Evolutionary conservation across 2,113 vertebrate species (phyloP).

Genomic region (Colius striatus): DNA sequence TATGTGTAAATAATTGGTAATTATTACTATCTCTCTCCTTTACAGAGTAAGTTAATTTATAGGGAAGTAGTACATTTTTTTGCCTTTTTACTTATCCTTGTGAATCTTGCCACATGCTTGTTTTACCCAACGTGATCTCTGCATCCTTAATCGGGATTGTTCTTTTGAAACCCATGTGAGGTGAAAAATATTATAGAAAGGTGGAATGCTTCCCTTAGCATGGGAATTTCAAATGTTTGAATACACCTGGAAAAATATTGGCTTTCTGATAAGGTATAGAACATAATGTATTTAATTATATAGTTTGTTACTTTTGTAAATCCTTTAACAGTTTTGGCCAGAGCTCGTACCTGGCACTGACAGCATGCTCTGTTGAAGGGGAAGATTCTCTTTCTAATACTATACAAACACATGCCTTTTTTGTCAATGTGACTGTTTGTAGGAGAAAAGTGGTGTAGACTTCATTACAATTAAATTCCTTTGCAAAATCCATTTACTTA

Average conservation of each 20-base stretch:
- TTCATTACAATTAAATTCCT: not conserved
- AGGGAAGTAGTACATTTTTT: not conserved
- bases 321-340: not conserved
- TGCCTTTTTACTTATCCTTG: not conserved
- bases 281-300: not conserved
- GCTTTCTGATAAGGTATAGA: not conserved
- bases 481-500: not conserved
- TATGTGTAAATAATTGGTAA: not conserved
- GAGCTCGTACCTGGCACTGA: not conserved
- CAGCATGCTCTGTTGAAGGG: not conserved
- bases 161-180: not conserved
- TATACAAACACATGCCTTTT: not conserved
- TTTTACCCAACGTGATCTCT: not conserved
- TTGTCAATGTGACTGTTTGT: not conserved
- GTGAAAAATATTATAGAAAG: not conserved
- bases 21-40: not conserved
- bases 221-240: not conserved
- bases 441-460: not conserved
- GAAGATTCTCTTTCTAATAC: not conserved
- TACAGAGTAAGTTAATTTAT: not conserved
- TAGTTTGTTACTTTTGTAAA: not conserved
- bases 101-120: not conserved
- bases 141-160: not conserved
- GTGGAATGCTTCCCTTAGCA: not conserved
- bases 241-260: not conserved